Evolutionary conservation across 1,140 invertebrate genomes (phyloP).

Genomic region (Conus ventricosus): DNA sequence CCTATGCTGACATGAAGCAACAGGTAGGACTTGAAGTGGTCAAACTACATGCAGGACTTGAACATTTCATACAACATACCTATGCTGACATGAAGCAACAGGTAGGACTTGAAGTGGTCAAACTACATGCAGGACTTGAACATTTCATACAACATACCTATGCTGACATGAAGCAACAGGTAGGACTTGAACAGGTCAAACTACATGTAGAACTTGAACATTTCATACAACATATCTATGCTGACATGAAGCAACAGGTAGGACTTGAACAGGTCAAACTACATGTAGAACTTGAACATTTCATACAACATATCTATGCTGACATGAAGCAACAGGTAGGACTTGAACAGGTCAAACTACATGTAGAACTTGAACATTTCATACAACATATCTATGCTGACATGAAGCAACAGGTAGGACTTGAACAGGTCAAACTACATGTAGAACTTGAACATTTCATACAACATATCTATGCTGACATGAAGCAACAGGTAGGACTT

Average conservation of each 20-base stretch:
- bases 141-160: conserved; percentile 73
- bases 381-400: too few species aligned
- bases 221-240: conserved; percentile 73
- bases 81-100: conserved; percentile 74
- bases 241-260: conserved; percentile 37
- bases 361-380: too few species aligned
- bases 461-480: too few species aligned
- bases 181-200: conserved; percentile 23
- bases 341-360: too few species aligned
- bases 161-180: conserved; percentile 73
- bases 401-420: too few species aligned
- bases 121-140: too few species aligned
- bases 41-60: conserved; percentile 37
- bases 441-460: too few species aligned
- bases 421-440: too few species aligned
- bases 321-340: conserved; percentile 22
- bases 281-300: conserved; percentile 44
- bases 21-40: too few species aligned
- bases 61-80: conserved; percentile 72
- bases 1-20: too few species aligned
- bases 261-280: too few species aligned
- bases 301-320: conserved; percentile 72
- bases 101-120: conserved; percentile 41
- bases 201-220: conserved; percentile 32
- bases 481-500: too few species aligned